These are phyloP conservation scores for Melanerpes aurifrons DNA, from an alignment of 2,113 vertebrate species.

Conservation along the genomic window DNA sequence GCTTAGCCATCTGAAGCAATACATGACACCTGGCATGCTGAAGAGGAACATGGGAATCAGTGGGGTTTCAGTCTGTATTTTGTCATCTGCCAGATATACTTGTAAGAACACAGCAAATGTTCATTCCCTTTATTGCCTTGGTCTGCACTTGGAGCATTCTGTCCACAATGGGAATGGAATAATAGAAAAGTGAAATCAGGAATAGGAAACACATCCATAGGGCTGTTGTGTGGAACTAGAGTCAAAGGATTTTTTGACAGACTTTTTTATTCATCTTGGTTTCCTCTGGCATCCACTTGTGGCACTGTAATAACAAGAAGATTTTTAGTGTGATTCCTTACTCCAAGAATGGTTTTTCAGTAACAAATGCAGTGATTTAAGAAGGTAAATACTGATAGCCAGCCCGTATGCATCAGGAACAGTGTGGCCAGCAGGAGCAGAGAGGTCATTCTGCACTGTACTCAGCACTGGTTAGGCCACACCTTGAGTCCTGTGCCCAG, in stretches of 20 bases:
- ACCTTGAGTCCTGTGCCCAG: no score
- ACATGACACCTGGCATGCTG: neutral
- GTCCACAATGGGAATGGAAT: constrained; percentile 35
- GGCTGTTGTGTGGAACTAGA: neutral
- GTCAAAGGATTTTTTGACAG: constrained; percentile 21
- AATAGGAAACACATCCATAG: neutral
- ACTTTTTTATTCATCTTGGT: constrained; percentile 36
- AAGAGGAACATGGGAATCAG: constrained; percentile 20
- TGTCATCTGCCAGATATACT: constrained; percentile 6
- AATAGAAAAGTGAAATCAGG: constrained; percentile 46
- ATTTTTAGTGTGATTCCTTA: constrained; percentile 29
- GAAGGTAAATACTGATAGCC: constrained; percentile 53
- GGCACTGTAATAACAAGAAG: neutral
- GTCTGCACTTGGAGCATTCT: constrained; percentile 35
- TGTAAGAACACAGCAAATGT: constrained; percentile 41
- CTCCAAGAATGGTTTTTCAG: neutral
- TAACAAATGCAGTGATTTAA: constrained; percentile 37
- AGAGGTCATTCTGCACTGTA: no score
- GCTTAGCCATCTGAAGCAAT: constrained; percentile 43
- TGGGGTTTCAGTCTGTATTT: neutral
- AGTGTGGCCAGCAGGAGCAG: no score
- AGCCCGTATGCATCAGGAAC: neutral
- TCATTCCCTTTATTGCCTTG: constrained; percentile 16
- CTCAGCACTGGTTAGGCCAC: no score
- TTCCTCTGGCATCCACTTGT: constrained; percentile 35